phyloP scores from a whole-genome alignment of 2,888 invertebrate species.

The Coenonympha arcania region DNA sequence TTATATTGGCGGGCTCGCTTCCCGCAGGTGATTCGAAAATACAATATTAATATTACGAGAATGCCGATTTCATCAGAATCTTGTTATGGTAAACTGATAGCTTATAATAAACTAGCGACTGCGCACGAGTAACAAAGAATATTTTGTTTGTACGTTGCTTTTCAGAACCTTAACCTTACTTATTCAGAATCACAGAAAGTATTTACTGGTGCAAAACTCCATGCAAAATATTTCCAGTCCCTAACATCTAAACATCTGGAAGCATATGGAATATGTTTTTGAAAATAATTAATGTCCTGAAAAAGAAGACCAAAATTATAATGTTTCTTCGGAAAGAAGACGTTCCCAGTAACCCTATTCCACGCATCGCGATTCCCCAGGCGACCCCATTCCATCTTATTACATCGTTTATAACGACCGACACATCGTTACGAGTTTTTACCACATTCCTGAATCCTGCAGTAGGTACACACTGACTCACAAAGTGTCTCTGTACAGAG shows the following conservation, averaged over 20 bases:
- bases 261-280: not conserved
- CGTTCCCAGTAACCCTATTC: slow-evolving; percentile 23
- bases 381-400: slow-evolving; percentile 51
- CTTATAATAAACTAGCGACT: too few relatives aligned
- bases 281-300: not conserved
- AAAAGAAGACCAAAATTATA: not conserved
- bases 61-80: not conserved
- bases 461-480: slow-evolving; percentile 17
- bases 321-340: slow-evolving; percentile 7
- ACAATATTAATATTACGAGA: too few relatives aligned
- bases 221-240: too few relatives aligned
- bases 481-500: slow-evolving; percentile 5
- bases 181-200: too few relatives aligned
- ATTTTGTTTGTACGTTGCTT: too few relatives aligned
- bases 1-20: not conserved
- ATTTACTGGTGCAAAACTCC: too few relatives aligned
- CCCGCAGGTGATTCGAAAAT: too few relatives aligned
- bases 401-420: slow-evolving; percentile 41
- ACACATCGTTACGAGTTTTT: slow-evolving; percentile 38
- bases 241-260: too few relatives aligned
- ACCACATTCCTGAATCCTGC: slow-evolving; percentile 14
- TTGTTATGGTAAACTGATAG: not conserved
- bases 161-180: too few relatives aligned
- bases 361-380: slow-evolving; percentile 30
- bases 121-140: too few relatives aligned